Evolutionary conservation across 2,797 vertebrate genomes (phyloP), one percentile per base, ranked within the genome.

Genomic region (Lacerta bilineata): DNA sequence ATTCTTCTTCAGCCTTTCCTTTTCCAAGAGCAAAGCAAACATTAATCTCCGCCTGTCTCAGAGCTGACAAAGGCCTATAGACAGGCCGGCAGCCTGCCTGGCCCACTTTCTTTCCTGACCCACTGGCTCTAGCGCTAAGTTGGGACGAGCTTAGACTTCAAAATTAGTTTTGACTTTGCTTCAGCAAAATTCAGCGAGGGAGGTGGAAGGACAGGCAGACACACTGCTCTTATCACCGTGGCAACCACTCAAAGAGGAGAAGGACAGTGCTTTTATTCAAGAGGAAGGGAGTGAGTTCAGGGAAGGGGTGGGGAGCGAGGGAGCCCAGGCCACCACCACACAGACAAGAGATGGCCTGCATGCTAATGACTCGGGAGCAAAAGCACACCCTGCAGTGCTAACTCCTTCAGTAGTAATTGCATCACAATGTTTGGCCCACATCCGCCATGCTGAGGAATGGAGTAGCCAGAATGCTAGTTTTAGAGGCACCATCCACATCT

Each of bases 151-250:
- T 55, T 1, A 82, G 91, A 84, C 90, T 89, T 91, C 83, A 55
- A 92, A 90, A 92, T 85, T 46, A 92, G n/a, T 36, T 36, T 82
- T 29, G 81, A 84, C 80, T 80, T 50, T 1, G 69, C 29, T 43
- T 87, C 17, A 61, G 27, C 64, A 87, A 87, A 64, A 68, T 76
- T 76, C 77, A 81, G 10, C 29, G 18, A 46, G 83, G 80, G 87
- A 81, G 85, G 69, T 84, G 29, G 88, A 89, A 87, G 85, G 87
- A 86, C 8, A 0, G 86, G 71, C 84, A 82, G 86, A 81, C 64
- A 39, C 29, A 85, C 39, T 83, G 85, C 39, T 61, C 74, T 64
- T 84, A 90, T 93, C 93, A 91, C 94, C 92, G 64, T 77, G 91
- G 93, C 91, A 91, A 94, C 91, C 74, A 75, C 75, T 72, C 68